phyloP scores from a whole-genome alignment of 1,140 invertebrate genomes.

The Penaeus vannamei region DNA sequence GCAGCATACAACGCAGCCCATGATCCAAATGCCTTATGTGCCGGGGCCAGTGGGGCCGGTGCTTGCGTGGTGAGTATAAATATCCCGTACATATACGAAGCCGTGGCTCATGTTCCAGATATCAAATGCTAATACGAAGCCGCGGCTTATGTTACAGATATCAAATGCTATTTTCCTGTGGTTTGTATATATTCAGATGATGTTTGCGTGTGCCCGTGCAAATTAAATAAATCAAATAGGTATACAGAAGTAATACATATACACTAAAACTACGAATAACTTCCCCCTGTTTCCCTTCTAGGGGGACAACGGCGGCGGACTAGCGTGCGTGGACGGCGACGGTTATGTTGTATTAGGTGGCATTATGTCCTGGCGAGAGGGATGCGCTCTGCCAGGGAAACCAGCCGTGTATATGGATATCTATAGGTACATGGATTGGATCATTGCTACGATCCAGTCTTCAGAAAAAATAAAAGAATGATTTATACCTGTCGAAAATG shows the following conservation, averaged over 20 bases:
- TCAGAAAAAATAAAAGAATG: not conserved
- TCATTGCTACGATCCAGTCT: not conserved
- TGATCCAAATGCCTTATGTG: conserved; percentile 28
- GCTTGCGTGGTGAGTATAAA: conserved; percentile 19
- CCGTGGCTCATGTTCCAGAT: too few species aligned
- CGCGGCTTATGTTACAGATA: too few species aligned
- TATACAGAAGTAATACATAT: not conserved
- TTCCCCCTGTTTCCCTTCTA: not conserved
- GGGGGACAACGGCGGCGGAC: conserved; percentile 52
- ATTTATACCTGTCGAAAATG: not conserved
- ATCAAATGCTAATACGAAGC: too few species aligned
- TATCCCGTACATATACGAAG: too few species aligned
- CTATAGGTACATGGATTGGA: conserved; percentile 19
- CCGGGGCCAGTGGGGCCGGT: conserved; percentile 14
- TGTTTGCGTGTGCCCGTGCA: not conserved
- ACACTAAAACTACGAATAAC: too few species aligned
- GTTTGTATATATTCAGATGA: not conserved
- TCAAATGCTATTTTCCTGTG: too few species aligned
- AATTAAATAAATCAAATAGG: not conserved
- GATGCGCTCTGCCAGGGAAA: conserved; percentile 27
- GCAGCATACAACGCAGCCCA: not conserved
- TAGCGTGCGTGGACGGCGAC: not conserved
- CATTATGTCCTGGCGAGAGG: conserved; percentile 49
- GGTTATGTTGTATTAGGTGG: not conserved
- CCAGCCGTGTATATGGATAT: conserved; percentile 45